phyloP scores from a whole-genome alignment of 2,888 invertebrate genomes.

The Nemoura dubitans region DNA sequence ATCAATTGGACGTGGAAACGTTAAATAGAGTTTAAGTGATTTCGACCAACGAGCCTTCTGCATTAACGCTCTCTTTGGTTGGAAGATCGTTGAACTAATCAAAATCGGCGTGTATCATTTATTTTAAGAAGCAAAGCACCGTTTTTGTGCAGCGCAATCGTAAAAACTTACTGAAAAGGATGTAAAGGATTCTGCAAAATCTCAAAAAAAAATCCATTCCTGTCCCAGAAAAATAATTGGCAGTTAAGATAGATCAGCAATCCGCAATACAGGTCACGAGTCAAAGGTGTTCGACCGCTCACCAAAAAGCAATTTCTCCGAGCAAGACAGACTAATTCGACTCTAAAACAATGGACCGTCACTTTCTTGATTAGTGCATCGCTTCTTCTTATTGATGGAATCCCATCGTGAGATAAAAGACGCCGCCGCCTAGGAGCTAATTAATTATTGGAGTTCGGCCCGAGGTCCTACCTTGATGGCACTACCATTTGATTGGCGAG shows the following conservation, averaged over 20 bases:
- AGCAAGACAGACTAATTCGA: not conserved
- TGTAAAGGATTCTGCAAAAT: not conserved
- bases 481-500: not conserved
- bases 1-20: not conserved
- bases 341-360: not conserved
- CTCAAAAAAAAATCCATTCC: not conserved
- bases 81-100: not conserved
- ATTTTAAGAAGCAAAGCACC: too few relatives aligned
- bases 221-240: not conserved
- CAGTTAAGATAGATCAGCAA: not conserved
- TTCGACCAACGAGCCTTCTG: not conserved
- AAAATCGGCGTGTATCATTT: not conserved
- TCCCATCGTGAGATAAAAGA: not conserved
- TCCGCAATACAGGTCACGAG: not conserved
- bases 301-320: not conserved
- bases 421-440: not conserved
- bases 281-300: not conserved
- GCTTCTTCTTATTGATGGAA: slow-evolving; percentile 7
- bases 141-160: too few relatives aligned
- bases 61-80: not conserved
- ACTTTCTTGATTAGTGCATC: not conserved
- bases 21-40: slow-evolving; percentile 7
- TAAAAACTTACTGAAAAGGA: too few relatives aligned
- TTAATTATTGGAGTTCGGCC: not conserved
- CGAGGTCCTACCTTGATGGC: not conserved